A percentile compares a stretch with the other conserved stretches of the same genome.
phyloP scores from a whole-genome alignment of 2,797 vertebrate genomes.

The Cercopithecus mitis region DNA sequence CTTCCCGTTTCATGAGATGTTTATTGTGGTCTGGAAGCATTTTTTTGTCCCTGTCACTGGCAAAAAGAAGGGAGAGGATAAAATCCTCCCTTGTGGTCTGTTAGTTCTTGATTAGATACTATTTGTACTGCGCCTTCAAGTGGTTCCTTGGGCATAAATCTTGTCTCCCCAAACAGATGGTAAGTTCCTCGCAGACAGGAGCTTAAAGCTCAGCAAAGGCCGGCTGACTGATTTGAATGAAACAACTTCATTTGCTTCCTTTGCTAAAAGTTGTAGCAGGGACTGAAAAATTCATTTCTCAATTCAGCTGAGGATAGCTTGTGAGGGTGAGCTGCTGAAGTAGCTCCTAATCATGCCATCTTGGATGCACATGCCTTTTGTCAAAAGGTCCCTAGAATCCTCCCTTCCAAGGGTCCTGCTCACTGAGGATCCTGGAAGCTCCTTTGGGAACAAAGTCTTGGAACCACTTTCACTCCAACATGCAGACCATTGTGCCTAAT shows the following conservation, averaged over 20 bases:
- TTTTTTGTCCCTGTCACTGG: not conserved
- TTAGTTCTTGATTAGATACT: not conserved
- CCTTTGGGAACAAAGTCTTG: not conserved
- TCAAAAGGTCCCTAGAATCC: not conserved
- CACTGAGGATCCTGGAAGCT: not conserved
- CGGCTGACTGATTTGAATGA: not conserved
- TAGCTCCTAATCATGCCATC: not conserved
- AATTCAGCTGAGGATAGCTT: not conserved
- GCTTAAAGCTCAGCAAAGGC: not conserved
- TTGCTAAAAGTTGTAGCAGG: not conserved
- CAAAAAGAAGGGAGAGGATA: not conserved
- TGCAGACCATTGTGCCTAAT: not conserved
- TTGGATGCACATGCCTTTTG: not conserved
- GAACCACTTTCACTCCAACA: not conserved
- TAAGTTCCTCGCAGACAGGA: not conserved
- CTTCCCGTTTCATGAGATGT: not conserved
- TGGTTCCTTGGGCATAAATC: not conserved
- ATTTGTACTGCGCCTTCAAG: not conserved
- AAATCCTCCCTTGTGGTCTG: not conserved
- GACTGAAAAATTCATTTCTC: not conserved
- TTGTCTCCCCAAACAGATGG: not conserved
- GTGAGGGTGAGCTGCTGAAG: not conserved
- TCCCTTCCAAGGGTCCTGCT: not conserved
- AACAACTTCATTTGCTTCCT: conserved; percentile 6
- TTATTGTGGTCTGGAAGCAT: not conserved